Evolutionary conservation across 64 coral and sea anemone genomes (phyloP).

Genomic region (Montipora efflorescens): DNA sequence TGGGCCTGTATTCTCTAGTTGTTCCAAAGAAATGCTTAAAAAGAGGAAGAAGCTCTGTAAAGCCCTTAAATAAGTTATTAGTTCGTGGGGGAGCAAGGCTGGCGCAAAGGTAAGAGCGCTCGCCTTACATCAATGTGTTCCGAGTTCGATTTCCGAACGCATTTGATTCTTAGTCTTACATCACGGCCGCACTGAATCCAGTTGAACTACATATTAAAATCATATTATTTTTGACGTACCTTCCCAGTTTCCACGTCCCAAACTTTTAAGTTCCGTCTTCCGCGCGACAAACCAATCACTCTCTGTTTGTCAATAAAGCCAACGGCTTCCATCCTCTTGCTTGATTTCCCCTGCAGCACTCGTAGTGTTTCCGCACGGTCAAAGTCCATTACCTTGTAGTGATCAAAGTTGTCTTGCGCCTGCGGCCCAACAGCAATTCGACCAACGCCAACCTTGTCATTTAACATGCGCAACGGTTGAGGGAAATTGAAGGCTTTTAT

Average conservation of each 20-base stretch:
- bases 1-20: no score
- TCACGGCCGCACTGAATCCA: no score
- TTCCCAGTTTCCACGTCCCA: constrained; percentile 85
- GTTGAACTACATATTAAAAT: not conserved
- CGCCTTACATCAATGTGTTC: no score
- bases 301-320: constrained; percentile 78
- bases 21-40: no score
- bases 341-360: constrained; percentile 76
- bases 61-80: no score
- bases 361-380: constrained; percentile 67
- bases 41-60: no score
- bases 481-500: constrained; percentile 28
- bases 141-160: no score
- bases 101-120: no score
- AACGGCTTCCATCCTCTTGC: constrained; percentile 92
- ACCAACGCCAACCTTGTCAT: constrained; percentile 30
- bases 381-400: constrained; percentile 85
- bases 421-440: constrained; percentile 2
- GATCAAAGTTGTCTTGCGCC: constrained; percentile 69
- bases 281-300: constrained; percentile 75
- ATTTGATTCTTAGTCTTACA: no score
- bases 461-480: constrained; percentile 43
- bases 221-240: not conserved
- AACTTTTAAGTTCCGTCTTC: constrained; percentile 64
- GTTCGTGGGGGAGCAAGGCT: no score